Evolutionary conservation across 2,797 vertebrate species (phyloP).

Genomic region (Thamnophis elegans): DNA sequence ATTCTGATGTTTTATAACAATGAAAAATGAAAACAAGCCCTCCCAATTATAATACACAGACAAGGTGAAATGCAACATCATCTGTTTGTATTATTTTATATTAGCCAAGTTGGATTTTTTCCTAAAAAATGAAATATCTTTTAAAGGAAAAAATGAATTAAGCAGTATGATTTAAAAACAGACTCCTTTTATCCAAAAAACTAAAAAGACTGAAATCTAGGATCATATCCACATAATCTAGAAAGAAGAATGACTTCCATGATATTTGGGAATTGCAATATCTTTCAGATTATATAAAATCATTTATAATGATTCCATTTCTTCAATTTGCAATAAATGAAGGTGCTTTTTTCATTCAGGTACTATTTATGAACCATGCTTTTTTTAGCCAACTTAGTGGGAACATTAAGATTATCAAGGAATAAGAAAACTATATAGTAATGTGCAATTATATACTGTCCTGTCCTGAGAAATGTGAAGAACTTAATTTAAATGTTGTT

Average conservation of each 20-base stretch:
- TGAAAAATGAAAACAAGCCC: not conserved
- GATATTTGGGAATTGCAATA: not conserved
- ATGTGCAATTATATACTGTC: not conserved
- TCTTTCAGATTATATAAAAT: not conserved
- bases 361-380: not conserved
- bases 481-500: not conserved
- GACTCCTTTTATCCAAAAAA: not conserved
- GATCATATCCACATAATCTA: not conserved
- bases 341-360: not conserved
- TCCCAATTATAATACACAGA: not conserved
- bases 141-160: not conserved
- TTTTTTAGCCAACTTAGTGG: not conserved
- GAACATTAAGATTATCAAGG: not conserved
- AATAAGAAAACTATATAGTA: not conserved
- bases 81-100: not conserved
- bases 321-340: not conserved
- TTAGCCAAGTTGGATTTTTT: not conserved
- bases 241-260: not conserved
- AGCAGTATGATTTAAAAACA: not conserved
- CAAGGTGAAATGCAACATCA: not conserved
- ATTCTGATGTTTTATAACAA: not conserved
- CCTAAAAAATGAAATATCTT: not conserved
- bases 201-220: not conserved
- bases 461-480: not conserved
- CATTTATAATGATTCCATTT: not conserved